A percentile compares a stretch with the other conserved stretches of the same genome.
Conservation (phyloP, 2,888 invertebrate species). For the Stenolophus ochropezus region DNA sequence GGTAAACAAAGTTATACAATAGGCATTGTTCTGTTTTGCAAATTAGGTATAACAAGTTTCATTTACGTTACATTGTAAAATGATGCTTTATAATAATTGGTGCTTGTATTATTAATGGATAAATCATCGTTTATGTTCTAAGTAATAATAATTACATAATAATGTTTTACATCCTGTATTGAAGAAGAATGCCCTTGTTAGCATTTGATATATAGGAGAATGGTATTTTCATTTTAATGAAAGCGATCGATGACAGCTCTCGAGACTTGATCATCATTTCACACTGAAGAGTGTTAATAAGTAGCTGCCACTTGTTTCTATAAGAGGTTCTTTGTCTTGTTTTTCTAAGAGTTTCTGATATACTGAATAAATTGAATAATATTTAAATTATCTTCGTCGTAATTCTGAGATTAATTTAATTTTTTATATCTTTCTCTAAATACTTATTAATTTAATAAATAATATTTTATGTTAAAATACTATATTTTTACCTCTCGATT, state of each 20-base stretch:
- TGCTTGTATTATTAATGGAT: background rate
- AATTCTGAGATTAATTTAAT: background rate
- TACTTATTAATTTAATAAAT: no score
- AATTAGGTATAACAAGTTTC: background rate
- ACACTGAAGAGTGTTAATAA: constrained; percentile 20
- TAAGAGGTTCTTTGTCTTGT: background rate
- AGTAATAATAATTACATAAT: background rate
- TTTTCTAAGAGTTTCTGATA: constrained; percentile 13
- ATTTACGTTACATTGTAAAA: background rate
- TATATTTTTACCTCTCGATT: no score
- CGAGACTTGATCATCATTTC: background rate
- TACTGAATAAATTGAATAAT: constrained; percentile 7
- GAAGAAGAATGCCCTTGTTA: background rate
- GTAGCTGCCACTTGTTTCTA: constrained; percentile 9
- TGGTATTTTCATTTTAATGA: background rate
- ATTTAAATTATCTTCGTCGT: background rate
- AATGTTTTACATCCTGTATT: background rate
- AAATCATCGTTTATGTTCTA: background rate
- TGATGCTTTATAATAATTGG: background rate
- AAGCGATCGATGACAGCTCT: background rate
- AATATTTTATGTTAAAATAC: no score
- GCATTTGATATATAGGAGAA: background rate
- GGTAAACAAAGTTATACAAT: background rate
- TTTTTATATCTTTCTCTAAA: background rate
- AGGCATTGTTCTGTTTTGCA: background rate